Conservation (phyloP, 2,888 invertebrate genomes). For the Mechanitis mazaeus region DNA sequence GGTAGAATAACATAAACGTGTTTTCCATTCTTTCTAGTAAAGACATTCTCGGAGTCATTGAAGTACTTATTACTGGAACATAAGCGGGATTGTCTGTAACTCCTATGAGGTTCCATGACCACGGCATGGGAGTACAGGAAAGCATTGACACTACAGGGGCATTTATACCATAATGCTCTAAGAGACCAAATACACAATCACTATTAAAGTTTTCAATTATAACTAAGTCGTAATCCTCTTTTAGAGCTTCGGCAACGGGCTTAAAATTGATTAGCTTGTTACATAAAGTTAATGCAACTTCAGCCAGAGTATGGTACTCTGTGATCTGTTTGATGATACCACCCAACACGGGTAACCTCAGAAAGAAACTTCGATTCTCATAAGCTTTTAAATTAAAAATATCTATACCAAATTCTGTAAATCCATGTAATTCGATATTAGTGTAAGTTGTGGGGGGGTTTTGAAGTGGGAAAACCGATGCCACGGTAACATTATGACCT, state of each 20-base stretch:
- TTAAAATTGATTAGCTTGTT: constrained; percentile 47
- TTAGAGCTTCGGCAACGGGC: constrained; percentile 52
- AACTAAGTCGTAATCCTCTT: constrained; percentile 77
- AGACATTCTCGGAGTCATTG: constrained; percentile 64
- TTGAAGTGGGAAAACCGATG: constrained; percentile 47
- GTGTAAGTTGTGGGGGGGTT: neutral
- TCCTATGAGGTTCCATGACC: constrained; percentile 65
- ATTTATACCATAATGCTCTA: constrained; percentile 68
- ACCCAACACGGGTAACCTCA: neutral
- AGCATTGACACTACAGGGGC: constrained; percentile 76
- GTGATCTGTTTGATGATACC: neutral
- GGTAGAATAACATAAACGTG: constrained; percentile 32
- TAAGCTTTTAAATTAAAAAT: neutral
- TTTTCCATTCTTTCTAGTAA: constrained; percentile 70
- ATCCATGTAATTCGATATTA: neutral
- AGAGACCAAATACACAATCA: constrained; percentile 79
- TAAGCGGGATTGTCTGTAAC: constrained; percentile 70
- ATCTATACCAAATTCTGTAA: neutral
- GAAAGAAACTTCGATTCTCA: neutral
- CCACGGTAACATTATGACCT: constrained; percentile 79
- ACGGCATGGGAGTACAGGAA: constrained; percentile 77
- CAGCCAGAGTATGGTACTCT: neutral
- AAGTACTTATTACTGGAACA: constrained; percentile 72
- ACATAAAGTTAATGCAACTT: neutral
- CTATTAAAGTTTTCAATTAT: constrained; percentile 79